phyloP scores from a whole-genome alignment of 2,113 vertebrate species.

The Peromyscus leucopus region DNA sequence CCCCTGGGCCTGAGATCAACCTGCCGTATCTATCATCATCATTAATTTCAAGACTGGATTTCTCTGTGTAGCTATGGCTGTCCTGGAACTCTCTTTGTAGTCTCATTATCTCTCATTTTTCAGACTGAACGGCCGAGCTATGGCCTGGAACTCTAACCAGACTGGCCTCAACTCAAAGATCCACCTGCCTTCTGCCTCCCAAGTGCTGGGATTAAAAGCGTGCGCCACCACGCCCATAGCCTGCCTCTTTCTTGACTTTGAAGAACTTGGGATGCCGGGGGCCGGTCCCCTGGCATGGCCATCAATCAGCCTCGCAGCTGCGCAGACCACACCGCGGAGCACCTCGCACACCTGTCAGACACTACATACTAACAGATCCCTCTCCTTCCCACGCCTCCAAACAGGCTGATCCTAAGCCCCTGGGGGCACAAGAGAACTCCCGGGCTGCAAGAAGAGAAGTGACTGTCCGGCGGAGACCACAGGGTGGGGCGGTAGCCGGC shows the following conservation, averaged over 20 bases:
- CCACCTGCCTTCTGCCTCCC: neutral
- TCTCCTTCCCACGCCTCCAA: neutral
- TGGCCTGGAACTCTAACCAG: neutral
- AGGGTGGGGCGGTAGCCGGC: neutral
- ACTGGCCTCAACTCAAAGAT: neutral
- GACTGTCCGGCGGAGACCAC: conserved; percentile 29
- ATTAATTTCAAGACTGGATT: neutral
- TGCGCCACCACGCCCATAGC: neutral
- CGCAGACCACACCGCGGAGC: neutral
- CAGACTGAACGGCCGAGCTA: no score
- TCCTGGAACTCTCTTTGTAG: neutral
- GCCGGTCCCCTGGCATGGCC: neutral
- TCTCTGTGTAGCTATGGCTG: neutral
- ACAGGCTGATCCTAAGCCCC: neutral
- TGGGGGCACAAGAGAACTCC: neutral
- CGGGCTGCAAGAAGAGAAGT: neutral
- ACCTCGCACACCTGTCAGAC: neutral
- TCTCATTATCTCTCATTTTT: no score
- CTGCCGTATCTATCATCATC: neutral
- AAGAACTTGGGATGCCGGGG: neutral
- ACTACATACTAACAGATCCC: neutral
- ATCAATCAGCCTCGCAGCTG: neutral
- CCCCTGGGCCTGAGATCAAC: neutral
- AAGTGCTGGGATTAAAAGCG: neutral
- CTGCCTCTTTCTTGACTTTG: neutral